A percentile compares a stretch with the other conserved stretches of the same genome.
Conservation (phyloP, 35 echinoderm and acorn worm genomes). For the Strongylocentrotus purpuratus region DNA sequence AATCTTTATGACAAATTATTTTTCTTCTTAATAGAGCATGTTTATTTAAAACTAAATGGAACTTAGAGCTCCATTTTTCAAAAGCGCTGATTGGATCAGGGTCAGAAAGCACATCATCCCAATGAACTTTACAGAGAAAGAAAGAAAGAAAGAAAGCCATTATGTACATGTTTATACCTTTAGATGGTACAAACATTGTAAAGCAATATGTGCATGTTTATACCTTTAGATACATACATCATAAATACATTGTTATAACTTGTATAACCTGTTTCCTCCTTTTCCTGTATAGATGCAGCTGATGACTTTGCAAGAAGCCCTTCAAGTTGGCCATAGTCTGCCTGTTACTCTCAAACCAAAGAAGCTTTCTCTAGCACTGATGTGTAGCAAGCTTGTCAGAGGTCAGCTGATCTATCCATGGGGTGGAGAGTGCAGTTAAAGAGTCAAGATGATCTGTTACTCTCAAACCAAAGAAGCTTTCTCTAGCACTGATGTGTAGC, state of each 20-base stretch:
- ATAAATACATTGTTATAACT: background rate
- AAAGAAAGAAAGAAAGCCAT: no score
- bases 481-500: background rate
- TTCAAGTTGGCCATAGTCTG: background rate
- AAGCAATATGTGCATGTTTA: no score
- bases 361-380: background rate
- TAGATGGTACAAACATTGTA: no score
- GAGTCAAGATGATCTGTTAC: background rate
- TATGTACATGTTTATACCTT: no score
- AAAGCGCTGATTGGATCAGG: no score
- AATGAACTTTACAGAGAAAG: no score
- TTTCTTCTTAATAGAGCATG: no score
- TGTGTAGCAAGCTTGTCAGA: slow-evolving; percentile 14
- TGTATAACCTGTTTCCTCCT: background rate
- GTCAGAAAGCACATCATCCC: no score
- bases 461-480: background rate
- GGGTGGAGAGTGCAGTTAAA: slow-evolving; percentile 39
- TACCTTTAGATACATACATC: no score
- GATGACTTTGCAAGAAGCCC: background rate
- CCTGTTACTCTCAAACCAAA: background rate
- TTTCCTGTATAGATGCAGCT: slow-evolving; percentile 4
- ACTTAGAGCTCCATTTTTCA: no score
- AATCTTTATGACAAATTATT: no score
- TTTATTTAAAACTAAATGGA: no score
- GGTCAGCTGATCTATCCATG: slow-evolving; percentile 58